These are phyloP conservation scores for Amblyornis subalaris DNA, from an alignment of 2,113 vertebrate genomes.

Conservation along the genomic window DNA sequence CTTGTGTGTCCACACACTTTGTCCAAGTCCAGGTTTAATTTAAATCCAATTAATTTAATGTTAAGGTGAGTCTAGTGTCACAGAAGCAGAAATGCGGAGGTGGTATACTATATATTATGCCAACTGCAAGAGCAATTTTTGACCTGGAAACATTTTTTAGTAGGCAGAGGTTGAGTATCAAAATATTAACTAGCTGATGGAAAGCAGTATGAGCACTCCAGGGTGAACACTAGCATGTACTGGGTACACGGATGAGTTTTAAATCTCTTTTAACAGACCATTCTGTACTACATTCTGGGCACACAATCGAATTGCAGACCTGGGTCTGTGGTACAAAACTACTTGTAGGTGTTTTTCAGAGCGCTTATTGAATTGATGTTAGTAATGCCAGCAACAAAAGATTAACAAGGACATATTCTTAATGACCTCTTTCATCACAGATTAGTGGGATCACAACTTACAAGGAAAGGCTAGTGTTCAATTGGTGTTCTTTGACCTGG, in stretches of 20 bases:
- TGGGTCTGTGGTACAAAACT: not conserved
- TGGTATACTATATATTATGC: not conserved
- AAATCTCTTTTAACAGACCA: not conserved
- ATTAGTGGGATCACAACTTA: not conserved
- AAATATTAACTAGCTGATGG: not conserved
- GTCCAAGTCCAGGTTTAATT: not conserved
- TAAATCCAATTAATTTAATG: not conserved
- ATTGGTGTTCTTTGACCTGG: slow-evolving; percentile 40
- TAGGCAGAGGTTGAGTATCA: not conserved
- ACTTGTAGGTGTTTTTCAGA: not conserved
- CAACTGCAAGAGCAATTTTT: not conserved
- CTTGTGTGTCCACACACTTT: not conserved
- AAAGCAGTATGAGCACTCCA: not conserved
- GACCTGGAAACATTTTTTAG: not conserved
- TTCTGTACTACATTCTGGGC: not conserved
- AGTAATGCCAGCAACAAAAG: not conserved
- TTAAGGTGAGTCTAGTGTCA: not conserved
- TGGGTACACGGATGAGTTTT: not conserved
- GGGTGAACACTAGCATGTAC: not conserved
- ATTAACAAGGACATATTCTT: not conserved
- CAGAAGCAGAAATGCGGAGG: not conserved
- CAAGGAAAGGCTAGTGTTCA: slow-evolving; percentile 22
- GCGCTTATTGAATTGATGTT: not conserved
- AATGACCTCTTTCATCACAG: slow-evolving; percentile 25
- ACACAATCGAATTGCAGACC: not conserved